These are phyloP conservation scores for Heterodera schachtii DNA, from an alignment of 1,140 invertebrate species.

Conservation along the genomic window DNA sequence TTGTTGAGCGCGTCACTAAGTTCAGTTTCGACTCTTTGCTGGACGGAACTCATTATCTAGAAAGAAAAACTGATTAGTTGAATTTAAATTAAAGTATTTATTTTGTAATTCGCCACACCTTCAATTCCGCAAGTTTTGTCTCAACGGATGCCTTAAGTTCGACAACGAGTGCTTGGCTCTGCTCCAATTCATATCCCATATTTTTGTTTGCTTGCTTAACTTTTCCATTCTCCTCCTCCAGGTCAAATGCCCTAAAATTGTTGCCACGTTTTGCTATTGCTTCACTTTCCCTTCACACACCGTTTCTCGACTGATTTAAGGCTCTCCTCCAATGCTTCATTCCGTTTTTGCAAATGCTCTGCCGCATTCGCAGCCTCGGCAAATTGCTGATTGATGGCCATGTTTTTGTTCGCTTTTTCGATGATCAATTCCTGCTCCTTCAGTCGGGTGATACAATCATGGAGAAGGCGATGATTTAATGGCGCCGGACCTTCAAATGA, in stretches of 20 bases:
- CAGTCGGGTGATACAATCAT: conserved; percentile 40
- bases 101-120: not conserved
- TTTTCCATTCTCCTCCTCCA: not conserved
- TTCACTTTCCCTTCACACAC: not conserved
- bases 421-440: conserved; percentile 40
- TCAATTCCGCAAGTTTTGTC: not conserved
- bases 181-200: conserved; percentile 19
- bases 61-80: not conserved
- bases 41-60: conserved; percentile 1
- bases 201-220: conserved; percentile 8
- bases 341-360: conserved; percentile 13
- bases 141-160: conserved; percentile 1
- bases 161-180: not conserved
- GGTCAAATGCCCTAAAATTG: conserved; percentile 4
- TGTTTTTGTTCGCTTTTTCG: conserved; percentile 20
- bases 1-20: conserved; percentile 3
- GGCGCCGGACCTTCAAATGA: conserved; percentile 28
- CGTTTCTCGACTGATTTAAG: conserved; percentile 7
- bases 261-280: not conserved
- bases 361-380: conserved; percentile 17
- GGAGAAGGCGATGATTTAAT: conserved; percentile 30
- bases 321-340: conserved; percentile 10
- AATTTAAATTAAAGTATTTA: too few relatives aligned
- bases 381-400: conserved; percentile 4
- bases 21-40: conserved; percentile 4